Percentiles rank a stretch among this genome's conserved stretches.
phyloP scores from a whole-genome alignment of 2,797 vertebrate species.

The Pseudochirops cupreus region DNA sequence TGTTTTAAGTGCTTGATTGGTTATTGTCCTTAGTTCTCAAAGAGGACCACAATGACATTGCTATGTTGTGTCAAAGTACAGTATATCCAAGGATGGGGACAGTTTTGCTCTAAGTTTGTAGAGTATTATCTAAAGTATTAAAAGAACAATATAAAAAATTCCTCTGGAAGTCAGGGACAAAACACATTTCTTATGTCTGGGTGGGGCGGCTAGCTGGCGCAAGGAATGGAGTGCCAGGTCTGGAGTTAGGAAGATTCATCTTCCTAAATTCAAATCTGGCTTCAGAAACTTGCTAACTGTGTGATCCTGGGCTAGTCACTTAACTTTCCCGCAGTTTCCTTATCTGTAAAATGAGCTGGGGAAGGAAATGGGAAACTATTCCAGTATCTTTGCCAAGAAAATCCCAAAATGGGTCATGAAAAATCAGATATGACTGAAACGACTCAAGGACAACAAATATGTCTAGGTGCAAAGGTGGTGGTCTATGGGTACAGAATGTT shows the following conservation, averaged over 20 bases:
- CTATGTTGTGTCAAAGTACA: background rate
- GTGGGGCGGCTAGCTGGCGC: background rate
- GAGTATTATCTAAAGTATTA: constrained; percentile 39
- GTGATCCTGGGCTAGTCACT: background rate
- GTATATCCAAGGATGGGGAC: background rate
- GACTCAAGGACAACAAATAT: background rate
- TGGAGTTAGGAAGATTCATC: background rate
- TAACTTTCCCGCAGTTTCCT: background rate
- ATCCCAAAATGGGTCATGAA: background rate
- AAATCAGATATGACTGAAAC: background rate
- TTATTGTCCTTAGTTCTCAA: background rate
- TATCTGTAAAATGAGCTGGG: background rate
- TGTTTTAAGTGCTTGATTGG: background rate
- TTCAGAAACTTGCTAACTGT: background rate
- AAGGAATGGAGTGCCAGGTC: background rate
- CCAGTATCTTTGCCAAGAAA: background rate
- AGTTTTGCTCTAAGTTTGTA: constrained; percentile 25
- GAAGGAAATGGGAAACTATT: background rate
- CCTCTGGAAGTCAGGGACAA: background rate
- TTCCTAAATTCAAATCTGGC: background rate
- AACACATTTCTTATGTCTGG: background rate
- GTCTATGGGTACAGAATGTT: background rate
- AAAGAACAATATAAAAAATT: background rate
- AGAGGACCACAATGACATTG: background rate
- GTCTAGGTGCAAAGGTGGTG: background rate